Base-by-base conservation (phyloP, 2,113 vertebrate genomes). In the Hucho hucho region DNA sequence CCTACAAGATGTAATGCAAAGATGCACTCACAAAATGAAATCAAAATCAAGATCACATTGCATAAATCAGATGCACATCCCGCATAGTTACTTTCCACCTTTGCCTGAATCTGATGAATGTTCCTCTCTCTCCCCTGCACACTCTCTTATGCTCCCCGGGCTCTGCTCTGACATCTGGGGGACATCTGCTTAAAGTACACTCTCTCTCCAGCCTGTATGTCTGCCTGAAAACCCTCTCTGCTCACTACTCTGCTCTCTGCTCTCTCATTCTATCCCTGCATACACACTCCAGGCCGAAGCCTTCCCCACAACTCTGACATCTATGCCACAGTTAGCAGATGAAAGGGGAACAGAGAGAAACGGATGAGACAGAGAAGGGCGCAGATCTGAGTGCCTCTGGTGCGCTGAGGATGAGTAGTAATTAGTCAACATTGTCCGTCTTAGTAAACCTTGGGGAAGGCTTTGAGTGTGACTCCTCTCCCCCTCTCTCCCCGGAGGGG, bases 381-480 rank as follows among this genome's bases (percentile, higher is more conserved):
- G 64, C 5, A 61, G 58, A 61, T 61, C 69, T 64, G 65, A 59
- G 68, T 67, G 26, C 47, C 68, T 75, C 67, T 65, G 29, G 66
- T 5, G n/a, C 73, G 76, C 66, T n/a, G 58, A 20, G 68, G 32
- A 70, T 70, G 49, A 74, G 26, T 11, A 24, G 6, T 32, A 5
- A 13, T 63, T 7, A 74, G 43, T 32, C 16, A 9, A 1, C 14
- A 18, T 6, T 49, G 20, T 24, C n/a, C 72, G 24, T 71, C 14
- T 28, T 32, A 24, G 24, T 24, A 64, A 11, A 61, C 13, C 16
- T 13, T 18, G 26, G 46, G 26, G 25, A 58, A n/a, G 70, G 28
- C 13, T 73, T 66, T 7, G 4, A 26, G 56, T 73, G 61, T 75
- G 63, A 76, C 25, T 28, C 7, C n/a, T 47, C 47, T 13, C 20